Base-by-base conservation (phyloP, 2,113 vertebrate species). In the Chlorodrepanis virens region DNA sequence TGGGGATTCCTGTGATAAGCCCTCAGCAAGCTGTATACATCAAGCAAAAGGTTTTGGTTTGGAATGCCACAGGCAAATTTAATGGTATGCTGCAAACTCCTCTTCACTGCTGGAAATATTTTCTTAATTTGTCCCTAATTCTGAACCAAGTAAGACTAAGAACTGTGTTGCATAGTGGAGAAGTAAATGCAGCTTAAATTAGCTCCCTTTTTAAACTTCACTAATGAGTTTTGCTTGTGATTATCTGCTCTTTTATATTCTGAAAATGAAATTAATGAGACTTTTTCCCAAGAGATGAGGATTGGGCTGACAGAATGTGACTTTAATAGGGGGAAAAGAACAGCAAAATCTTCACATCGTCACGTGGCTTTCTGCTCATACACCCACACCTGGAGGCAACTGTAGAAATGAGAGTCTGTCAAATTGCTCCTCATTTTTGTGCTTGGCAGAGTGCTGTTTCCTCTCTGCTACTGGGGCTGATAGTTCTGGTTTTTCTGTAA, bases 201-300 rank as follows among this genome's bases (percentile, higher is more conserved):
- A 83, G 53, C 40, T 93, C 33, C 65, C 68, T 88, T 87, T 90
- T n/a, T 2, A 72, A 94, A 85, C 57, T 83, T 92, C 1, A 1
- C 75, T 91, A 88, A 94, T 77, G 72, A 93, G 37, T 75, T 90
- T 91, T 12, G 3, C 0, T 1, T 92, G 75, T 88, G 76, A 95
- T 94, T 91, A 90, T 88, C 82, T 83, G 23, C 35, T 93, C 63
- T 44, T 95, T 95, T 90, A 52, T 92, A 86, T 81, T 96, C 92
- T 72, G 75, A 88, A 94, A 88, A 91, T 45, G 33, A 94, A 96
- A 83, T 95, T 93, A 95, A 95, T 93, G 78, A 81, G 79, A 81
- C 79, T 94, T 94, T 87, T 69, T n/a, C 82, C 52, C 0, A 1
- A 82, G 60, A 86, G 60, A 47, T 78, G 93, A 74, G 44, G 44